These are phyloP conservation scores for Atrichornis clamosus DNA, from an alignment of 2,113 vertebrate species.

Conservation along the genomic window DNA sequence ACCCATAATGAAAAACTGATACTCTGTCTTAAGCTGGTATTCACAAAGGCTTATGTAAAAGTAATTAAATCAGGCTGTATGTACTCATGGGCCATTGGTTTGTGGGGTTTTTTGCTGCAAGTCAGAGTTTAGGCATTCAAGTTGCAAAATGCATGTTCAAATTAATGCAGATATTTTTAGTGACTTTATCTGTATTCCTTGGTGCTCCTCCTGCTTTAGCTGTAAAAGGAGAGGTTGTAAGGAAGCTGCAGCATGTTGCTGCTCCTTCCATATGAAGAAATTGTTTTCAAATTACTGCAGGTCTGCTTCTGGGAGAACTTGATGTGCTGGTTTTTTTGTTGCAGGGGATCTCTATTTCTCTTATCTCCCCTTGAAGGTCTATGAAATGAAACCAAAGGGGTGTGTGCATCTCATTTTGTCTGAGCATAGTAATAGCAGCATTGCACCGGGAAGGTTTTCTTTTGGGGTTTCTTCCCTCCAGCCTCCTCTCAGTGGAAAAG, in stretches of 20 bases:
- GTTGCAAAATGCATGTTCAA: background rate
- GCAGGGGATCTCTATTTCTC: background rate
- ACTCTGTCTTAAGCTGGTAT: background rate
- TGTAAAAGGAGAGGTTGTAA: background rate
- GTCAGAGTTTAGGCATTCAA: background rate
- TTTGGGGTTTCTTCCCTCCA: background rate
- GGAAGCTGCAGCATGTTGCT: background rate
- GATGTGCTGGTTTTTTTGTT: slow-evolving; percentile 64
- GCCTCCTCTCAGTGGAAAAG: background rate
- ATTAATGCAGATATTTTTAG: background rate
- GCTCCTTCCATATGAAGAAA: background rate
- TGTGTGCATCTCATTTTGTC: slow-evolving; percentile 55
- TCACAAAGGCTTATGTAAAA: background rate
- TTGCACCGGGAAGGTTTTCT: background rate
- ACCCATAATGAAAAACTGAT: background rate
- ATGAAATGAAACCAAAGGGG: slow-evolving; percentile 61
- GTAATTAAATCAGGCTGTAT: background rate
- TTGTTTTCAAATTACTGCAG: background rate
- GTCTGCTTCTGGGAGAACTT: slow-evolving; percentile 44
- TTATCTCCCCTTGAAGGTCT: slow-evolving; percentile 33
- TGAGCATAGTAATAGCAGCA: slow-evolving; percentile 24
- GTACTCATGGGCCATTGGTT: background rate
- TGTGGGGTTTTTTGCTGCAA: background rate
- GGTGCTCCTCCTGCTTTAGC: background rate
- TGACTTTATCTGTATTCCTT: background rate